These are phyloP conservation scores for Nineta flava DNA, from an alignment of 2,888 invertebrate species.

Conservation along the genomic window DNA sequence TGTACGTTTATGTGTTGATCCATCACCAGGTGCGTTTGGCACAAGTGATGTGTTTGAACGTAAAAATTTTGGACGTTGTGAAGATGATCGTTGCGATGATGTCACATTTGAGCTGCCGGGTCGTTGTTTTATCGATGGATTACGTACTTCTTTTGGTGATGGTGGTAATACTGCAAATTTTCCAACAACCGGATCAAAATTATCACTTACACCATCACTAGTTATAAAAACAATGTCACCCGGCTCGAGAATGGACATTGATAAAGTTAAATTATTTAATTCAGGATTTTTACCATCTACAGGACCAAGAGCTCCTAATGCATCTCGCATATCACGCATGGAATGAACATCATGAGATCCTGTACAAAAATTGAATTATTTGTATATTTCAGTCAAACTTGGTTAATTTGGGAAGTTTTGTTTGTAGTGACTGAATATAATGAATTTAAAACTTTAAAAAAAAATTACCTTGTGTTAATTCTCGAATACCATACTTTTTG, in stretches of 20 bases:
- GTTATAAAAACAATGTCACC: slow-evolving; percentile 77
- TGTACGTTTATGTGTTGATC: background rate
- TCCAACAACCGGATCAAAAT: slow-evolving; percentile 83
- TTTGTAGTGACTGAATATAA: too few species aligned
- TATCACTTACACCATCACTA: slow-evolving; percentile 81
- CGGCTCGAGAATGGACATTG: slow-evolving; percentile 60
- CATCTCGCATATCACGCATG: slow-evolving; percentile 79
- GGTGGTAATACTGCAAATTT: slow-evolving; percentile 50
- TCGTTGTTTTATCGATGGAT: slow-evolving; percentile 3
- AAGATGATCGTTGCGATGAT: background rate
- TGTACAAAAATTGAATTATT: slow-evolving; percentile 16
- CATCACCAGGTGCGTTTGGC: background rate
- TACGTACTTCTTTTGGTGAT: slow-evolving; percentile 4
- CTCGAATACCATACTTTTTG: slow-evolving; percentile 59
- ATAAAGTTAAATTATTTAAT: slow-evolving; percentile 70
- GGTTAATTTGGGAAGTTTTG: background rate
- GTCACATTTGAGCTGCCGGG: background rate
- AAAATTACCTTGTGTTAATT: slow-evolving; percentile 50
- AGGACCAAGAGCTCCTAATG: slow-evolving; percentile 74
- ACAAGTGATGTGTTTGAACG: slow-evolving; percentile 27
- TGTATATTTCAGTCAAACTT: background rate
- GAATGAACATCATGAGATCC: slow-evolving; percentile 70
- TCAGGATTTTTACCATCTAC: slow-evolving; percentile 75
- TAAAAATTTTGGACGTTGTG: slow-evolving; percentile 16
- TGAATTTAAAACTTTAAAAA: too few species aligned